phyloP scores from a whole-genome alignment of 1,140 invertebrate genomes.

The Lucilia sericata region DNA sequence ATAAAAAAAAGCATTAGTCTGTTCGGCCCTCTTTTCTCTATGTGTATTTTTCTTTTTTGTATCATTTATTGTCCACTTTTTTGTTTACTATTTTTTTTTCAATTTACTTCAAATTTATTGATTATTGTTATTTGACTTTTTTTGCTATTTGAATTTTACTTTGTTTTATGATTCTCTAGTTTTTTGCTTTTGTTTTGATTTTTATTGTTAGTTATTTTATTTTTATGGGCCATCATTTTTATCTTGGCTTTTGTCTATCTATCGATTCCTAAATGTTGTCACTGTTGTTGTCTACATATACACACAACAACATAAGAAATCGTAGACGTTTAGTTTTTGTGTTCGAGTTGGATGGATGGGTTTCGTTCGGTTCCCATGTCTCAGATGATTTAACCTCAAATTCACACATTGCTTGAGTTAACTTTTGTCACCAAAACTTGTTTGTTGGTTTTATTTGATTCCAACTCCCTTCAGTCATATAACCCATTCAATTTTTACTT shows the following conservation, averaged over 20 bases:
- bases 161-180: neutral
- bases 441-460: neutral
- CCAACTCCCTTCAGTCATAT: neutral
- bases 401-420: slow-evolving; percentile 34
- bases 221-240: slow-evolving; percentile 24
- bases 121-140: slow-evolving; percentile 18
- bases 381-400: slow-evolving; percentile 32
- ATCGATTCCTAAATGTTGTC: neutral
- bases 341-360: too few relatives aligned
- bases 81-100: neutral
- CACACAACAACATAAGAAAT: neutral
- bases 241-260: neutral
- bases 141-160: neutral
- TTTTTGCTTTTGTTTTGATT: neutral
- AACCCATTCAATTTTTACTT: neutral
- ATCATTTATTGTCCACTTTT: slow-evolving; percentile 5
- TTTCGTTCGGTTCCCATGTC: neutral
- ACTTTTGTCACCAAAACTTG: slow-evolving; percentile 21
- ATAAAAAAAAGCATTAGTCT: neutral
- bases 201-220: neutral
- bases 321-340: too few relatives aligned
- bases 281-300: too few relatives aligned
- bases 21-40: neutral
- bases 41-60: neutral
- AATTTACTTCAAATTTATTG: slow-evolving; percentile 15